A percentile compares a stretch with the other conserved stretches of the same genome.
Conservation (phyloP, 30 jellyfish, hydroid and myxozoan genomes). For the Morbakka virulenta region DNA sequence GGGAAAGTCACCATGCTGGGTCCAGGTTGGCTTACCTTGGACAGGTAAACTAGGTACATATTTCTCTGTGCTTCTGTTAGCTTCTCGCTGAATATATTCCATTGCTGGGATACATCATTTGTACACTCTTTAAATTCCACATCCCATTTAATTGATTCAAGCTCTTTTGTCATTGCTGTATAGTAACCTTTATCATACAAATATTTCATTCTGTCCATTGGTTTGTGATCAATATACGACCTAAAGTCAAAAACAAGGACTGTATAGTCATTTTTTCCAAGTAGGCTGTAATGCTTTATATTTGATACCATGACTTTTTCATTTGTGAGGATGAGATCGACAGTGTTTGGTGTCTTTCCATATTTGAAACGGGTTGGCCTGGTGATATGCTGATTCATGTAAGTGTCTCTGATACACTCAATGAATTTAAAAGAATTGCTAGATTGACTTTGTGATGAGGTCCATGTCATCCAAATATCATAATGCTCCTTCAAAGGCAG, state of each 20-base stretch:
- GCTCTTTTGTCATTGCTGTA: too few relatives aligned
- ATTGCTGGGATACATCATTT: too few relatives aligned
- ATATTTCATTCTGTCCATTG: too few relatives aligned
- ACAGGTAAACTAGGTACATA: too few relatives aligned
- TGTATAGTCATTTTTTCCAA: slow-evolving; percentile 19
- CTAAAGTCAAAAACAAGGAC: slow-evolving; percentile 10
- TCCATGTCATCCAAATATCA: slow-evolving; percentile 17
- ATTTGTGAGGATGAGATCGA: slow-evolving; percentile 17
- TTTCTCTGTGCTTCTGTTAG: too few relatives aligned
- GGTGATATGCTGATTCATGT: slow-evolving; percentile 23
- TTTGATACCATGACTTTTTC: slow-evolving; percentile 19
- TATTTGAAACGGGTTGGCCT: slow-evolving; percentile 29
- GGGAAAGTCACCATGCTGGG: too few relatives aligned
- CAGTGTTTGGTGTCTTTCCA: slow-evolving; percentile 30
- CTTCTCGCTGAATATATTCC: too few relatives aligned
- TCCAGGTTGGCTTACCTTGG: too few relatives aligned
- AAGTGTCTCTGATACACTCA: slow-evolving; percentile 10
- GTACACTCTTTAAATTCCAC: too few relatives aligned
- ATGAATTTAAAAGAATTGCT: slow-evolving; percentile 2
- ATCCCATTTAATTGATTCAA: too few relatives aligned
- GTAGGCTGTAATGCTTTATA: slow-evolving; percentile 7
- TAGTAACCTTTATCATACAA: too few relatives aligned
- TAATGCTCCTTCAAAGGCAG: slow-evolving; percentile 24
- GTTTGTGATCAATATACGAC: slow-evolving; percentile 4
- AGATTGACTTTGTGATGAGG: slow-evolving; percentile 17